These are phyloP conservation scores for Amyelois transitella DNA, from an alignment of 1,140 invertebrate genomes.

Conservation along the genomic window DNA sequence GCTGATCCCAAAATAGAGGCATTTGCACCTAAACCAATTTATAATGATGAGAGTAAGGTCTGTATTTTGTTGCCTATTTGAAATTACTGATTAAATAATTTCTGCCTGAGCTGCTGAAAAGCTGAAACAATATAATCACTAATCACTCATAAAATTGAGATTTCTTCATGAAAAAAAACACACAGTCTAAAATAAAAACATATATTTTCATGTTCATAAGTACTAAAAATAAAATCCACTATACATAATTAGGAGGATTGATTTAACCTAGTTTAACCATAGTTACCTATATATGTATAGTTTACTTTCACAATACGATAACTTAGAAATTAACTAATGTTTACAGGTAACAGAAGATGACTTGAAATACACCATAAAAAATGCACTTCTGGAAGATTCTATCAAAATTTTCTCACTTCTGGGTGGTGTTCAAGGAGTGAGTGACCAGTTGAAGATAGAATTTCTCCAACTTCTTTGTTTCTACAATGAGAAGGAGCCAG, in stretches of 20 bases:
- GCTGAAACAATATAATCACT: too few species aligned
- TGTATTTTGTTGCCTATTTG: not conserved
- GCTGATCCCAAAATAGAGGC: slow-evolving; percentile 77
- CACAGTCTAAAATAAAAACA: too few species aligned
- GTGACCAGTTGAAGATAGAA: slow-evolving; percentile 77
- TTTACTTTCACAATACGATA: not conserved
- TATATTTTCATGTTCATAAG: too few species aligned
- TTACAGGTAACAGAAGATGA: slow-evolving; percentile 77
- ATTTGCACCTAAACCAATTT: slow-evolving; percentile 81
- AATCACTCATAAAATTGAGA: too few species aligned
- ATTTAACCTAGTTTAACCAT: too few species aligned
- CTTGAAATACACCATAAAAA: slow-evolving; percentile 79
- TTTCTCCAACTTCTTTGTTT: slow-evolving; percentile 90
- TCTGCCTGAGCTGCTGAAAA: too few species aligned
- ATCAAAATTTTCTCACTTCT: slow-evolving; percentile 83
- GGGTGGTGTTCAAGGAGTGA: slow-evolving; percentile 76
- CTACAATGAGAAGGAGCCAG: slow-evolving; percentile 82
- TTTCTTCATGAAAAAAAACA: too few species aligned
- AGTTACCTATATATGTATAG: too few species aligned
- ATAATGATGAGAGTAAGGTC: slow-evolving; percentile 80
- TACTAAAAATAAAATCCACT: too few species aligned
- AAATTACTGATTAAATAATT: too few species aligned
- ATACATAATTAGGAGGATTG: too few species aligned
- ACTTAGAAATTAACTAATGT: not conserved
- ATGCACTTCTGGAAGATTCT: slow-evolving; percentile 80